Evolutionary conservation across 2,888 invertebrate genomes (phyloP).

Genomic region (Augiades crinisus): DNA sequence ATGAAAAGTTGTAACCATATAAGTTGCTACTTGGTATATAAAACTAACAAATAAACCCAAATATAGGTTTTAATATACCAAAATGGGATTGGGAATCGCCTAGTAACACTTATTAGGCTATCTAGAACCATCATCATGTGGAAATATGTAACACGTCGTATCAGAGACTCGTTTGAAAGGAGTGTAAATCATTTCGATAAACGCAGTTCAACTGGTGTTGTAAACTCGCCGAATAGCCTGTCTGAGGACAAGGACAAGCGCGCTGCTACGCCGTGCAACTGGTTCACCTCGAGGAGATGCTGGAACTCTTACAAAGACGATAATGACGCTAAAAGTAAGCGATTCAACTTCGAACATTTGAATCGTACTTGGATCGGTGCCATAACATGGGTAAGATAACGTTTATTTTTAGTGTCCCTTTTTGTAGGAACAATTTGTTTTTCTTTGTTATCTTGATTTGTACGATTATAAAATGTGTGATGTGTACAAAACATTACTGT

Average conservation of each 20-base stretch:
- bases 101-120: not conserved
- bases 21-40: too few relatives aligned
- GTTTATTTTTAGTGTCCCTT: slow-evolving; percentile 17
- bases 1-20: too few relatives aligned
- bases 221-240: slow-evolving; percentile 46
- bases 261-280: slow-evolving; percentile 46
- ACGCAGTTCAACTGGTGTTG: slow-evolving; percentile 62
- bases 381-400: slow-evolving; percentile 73
- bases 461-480: slow-evolving; percentile 7
- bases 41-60: too few relatives aligned
- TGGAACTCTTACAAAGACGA: slow-evolving; percentile 44
- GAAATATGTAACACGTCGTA: slow-evolving; percentile 77
- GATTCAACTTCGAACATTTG: slow-evolving; percentile 67
- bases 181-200: slow-evolving; percentile 73
- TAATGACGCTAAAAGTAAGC: slow-evolving; percentile 59
- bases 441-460: slow-evolving; percentile 4
- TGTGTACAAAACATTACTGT: too few relatives aligned
- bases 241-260: slow-evolving; percentile 50
- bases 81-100: slow-evolving; percentile 15
- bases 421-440: not conserved
- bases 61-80: too few relatives aligned
- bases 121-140: slow-evolving; percentile 64
- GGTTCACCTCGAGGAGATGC: slow-evolving; percentile 53
- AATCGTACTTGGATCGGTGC: slow-evolving; percentile 74
- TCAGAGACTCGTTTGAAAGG: slow-evolving; percentile 74